Conservation (phyloP, 2,797 vertebrate genomes). For the Hyperoplus immaculatus region DNA sequence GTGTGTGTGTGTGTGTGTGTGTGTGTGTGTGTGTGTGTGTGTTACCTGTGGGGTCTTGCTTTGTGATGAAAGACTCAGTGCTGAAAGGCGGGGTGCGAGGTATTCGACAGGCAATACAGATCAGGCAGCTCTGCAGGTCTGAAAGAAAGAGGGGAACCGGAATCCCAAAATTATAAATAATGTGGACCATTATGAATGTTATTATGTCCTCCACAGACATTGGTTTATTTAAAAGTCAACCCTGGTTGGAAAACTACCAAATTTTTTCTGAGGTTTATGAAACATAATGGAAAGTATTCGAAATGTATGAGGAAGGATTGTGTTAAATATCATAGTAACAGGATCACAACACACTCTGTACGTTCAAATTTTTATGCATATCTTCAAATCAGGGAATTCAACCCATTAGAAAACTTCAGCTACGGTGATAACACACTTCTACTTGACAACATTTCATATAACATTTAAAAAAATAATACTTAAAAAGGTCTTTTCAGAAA, state of each 20-base stretch:
- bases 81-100: conserved; percentile 88
- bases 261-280: neutral
- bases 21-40: neutral
- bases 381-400: neutral
- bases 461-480: neutral
- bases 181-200: no score
- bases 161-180: no score
- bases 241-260: neutral
- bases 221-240: neutral
- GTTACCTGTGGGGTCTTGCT: conserved; percentile 96
- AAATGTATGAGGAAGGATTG: neutral
- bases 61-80: conserved; percentile 95
- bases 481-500: neutral
- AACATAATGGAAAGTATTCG: neutral
- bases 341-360: neutral
- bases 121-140: conserved; percentile 96
- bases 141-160: neutral
- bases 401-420: no score
- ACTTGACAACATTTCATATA: neutral
- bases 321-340: neutral
- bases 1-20: neutral
- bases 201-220: no score
- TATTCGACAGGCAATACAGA: conserved; percentile 93
- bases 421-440: no score
- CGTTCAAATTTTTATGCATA: no score